phyloP scores from a whole-genome alignment of 92 coral and sea anemone genomes.

The Desmophyllum pertusum region DNA sequence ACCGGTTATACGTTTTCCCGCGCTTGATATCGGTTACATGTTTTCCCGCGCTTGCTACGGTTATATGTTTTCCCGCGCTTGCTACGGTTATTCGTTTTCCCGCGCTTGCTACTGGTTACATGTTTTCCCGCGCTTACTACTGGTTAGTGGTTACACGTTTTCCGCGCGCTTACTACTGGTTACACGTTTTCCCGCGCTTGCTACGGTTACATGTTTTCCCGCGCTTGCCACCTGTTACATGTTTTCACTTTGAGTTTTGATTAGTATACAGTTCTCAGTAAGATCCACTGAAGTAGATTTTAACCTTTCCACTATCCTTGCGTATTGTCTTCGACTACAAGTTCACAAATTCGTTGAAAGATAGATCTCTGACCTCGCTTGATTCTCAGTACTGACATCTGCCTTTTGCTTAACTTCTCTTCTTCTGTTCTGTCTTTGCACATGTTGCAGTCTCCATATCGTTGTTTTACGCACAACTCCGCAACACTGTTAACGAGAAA shows the following conservation, averaged over 20 bases:
- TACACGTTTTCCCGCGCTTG: no score
- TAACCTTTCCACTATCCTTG: neutral
- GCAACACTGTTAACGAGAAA: conserved; percentile 17
- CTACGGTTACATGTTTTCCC: neutral
- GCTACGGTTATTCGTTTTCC: no score
- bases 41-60: neutral
- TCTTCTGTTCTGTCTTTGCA: neutral
- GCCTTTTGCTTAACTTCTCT: conserved; percentile 28
- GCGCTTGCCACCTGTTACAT: neutral
- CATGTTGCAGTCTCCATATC: conserved; percentile 22
- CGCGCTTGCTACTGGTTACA: no score
- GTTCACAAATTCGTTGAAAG: conserved; percentile 41
- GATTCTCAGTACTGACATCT: conserved; percentile 14
- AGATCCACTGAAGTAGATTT: neutral
- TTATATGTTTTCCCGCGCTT: neutral
- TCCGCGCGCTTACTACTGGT: no score
- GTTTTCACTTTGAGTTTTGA: neutral
- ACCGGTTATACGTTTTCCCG: neutral
- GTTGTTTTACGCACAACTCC: conserved; percentile 26
- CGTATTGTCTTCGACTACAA: neutral
- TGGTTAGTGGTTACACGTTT: no score
- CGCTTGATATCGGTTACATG: no score
- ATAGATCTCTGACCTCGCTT: conserved; percentile 38
- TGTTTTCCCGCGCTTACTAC: no score
- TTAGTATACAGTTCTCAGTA: neutral